These are phyloP conservation scores for Machimus rusticus DNA, from an alignment of 2,888 invertebrate genomes.

Conservation along the genomic window DNA sequence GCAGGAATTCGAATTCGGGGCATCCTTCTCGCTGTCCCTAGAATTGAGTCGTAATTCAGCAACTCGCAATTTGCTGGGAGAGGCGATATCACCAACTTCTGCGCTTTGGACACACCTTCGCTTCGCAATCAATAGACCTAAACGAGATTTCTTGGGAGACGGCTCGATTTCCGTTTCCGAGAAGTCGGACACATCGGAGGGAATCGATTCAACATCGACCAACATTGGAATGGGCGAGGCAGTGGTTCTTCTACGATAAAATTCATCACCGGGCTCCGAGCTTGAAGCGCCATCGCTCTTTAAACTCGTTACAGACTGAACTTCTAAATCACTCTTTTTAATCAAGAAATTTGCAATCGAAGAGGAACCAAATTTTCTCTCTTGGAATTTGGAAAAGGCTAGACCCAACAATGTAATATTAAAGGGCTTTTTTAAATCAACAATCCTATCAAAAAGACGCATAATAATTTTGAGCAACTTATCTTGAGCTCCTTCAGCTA, in stretches of 20 bases:
- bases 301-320: slow-evolving; percentile 76
- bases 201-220: slow-evolving; percentile 57
- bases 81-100: slow-evolving; percentile 66
- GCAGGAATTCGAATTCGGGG: slow-evolving; percentile 39
- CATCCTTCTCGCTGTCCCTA: slow-evolving; percentile 67
- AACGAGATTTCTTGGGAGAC: slow-evolving; percentile 73
- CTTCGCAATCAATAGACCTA: slow-evolving; percentile 65
- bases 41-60: slow-evolving; percentile 73
- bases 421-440: slow-evolving; percentile 76
- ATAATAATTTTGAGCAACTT: slow-evolving; percentile 75
- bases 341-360: slow-evolving; percentile 79
- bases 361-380: slow-evolving; percentile 71
- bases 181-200: slow-evolving; percentile 66
- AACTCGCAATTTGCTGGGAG: slow-evolving; percentile 74
- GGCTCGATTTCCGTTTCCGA: slow-evolving; percentile 73
- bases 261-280: slow-evolving; percentile 60
- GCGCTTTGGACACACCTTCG: slow-evolving; percentile 59
- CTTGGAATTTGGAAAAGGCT: slow-evolving; percentile 82
- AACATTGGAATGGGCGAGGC: slow-evolving; percentile 60
- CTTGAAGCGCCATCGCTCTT: slow-evolving; percentile 65
- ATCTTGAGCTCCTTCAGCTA: slow-evolving; percentile 67
- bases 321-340: slow-evolving; percentile 74
- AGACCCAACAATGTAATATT: slow-evolving; percentile 82
- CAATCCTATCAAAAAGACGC: slow-evolving; percentile 77
- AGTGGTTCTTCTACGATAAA: slow-evolving; percentile 54